Evolutionary conservation across 2,888 invertebrate species (phyloP), one percentile per base, ranked within the genome.

Genomic region (Thereva unica): DNA sequence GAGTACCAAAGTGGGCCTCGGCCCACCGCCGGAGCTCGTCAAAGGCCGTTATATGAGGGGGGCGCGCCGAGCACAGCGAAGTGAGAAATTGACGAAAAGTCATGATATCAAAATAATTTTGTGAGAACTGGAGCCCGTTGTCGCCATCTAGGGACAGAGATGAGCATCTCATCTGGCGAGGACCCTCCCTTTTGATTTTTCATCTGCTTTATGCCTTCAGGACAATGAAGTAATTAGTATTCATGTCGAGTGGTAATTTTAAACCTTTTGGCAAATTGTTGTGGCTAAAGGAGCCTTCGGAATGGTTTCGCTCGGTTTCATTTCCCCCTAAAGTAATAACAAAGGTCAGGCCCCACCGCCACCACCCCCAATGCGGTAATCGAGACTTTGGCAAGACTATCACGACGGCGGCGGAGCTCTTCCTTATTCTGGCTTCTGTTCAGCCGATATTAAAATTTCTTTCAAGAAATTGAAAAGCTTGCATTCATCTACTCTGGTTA

Each of bases 221-320:
- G 50, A 50, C 12, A 61, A 12, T n/a, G 4, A 40, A 38, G 23
- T 61, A 61, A 61, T 61, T 61, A 61, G 50, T 50, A 50, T 59
- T 49, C 61, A 23, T 40, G 49, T 10, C 37, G 12, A 10, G 49
- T 10, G 59, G 49, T 49, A 49, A 38, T 59, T 59, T 59, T 47
- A 34, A 59, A 59, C 49, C 59, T 40, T 38, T 59, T 59, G 23
- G 47, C 40, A 49, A 37, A 37, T 47, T 47, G 49, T 49, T 7
- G 40, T 42, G 38, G 7, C 38, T 37, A 37, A 59, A 10, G 49
- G n/a, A 23, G 23, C 23, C 23, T 23, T 23, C 23, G 23, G 23
- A 23, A 23, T 23, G 23, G 23, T 23, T 23, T 23, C 23, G 23
- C 23, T 23, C 23, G 23, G 23, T 23, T 23, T 23, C 23, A 23